phyloP scores from a whole-genome alignment of 2,888 invertebrate genomes.

The Choreutis nemorana region DNA sequence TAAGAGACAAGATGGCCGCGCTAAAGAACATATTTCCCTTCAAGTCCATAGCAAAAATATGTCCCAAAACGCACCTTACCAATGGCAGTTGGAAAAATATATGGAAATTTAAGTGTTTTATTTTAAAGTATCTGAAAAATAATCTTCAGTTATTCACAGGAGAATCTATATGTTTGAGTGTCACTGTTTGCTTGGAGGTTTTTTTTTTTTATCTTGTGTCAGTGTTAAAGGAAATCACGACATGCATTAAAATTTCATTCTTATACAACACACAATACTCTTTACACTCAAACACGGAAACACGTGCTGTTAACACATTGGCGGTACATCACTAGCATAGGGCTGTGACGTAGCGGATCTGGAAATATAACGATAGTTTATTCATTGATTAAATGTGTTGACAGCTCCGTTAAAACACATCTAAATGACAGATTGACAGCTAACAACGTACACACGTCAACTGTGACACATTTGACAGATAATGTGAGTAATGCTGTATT shows the following conservation, averaged over 20 bases:
- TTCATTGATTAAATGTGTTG: slow-evolving; percentile 1
- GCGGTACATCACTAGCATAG: slow-evolving; percentile 21
- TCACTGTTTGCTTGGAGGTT: slow-evolving; percentile 11
- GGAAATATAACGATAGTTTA: slow-evolving; percentile 21
- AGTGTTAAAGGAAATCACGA: slow-evolving; percentile 11
- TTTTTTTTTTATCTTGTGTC: slow-evolving; percentile 11
- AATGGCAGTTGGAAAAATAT: not conserved
- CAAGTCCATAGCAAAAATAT: slow-evolving; percentile 11
- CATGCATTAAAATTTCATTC: slow-evolving; percentile 50
- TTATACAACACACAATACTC: slow-evolving; percentile 55
- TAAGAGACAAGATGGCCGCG: slow-evolving; percentile 10
- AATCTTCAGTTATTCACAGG: slow-evolving; percentile 57
- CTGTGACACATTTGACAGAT: slow-evolving; percentile 16
- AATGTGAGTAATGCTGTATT: slow-evolving; percentile 23
- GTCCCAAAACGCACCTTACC: slow-evolving; percentile 12
- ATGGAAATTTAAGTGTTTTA: slow-evolving; percentile 5
- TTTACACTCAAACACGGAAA: slow-evolving; percentile 51
- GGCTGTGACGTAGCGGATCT: too few species aligned
- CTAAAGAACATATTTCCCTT: slow-evolving; percentile 6
- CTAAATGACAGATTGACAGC: not conserved
- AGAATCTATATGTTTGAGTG: slow-evolving; percentile 19
- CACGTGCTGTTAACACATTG: too few species aligned
- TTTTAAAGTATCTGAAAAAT: slow-evolving; percentile 12
- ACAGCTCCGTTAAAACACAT: not conserved
- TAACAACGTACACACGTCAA: not conserved